Base-by-base conservation (phyloP, 1,140 invertebrate species). In the Microplitis demolitor region DNA sequence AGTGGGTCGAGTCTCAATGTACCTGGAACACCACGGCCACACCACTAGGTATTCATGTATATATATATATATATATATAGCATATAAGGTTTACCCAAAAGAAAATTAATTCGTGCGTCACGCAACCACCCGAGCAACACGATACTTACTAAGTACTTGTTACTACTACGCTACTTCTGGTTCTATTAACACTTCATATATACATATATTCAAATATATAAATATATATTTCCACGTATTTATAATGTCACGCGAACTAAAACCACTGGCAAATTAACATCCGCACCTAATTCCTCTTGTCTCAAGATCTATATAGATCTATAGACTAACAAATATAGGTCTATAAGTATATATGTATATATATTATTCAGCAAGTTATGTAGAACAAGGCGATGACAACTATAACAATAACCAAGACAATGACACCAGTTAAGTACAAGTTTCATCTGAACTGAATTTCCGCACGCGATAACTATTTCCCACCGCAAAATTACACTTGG, bases 81-180 rank as follows among this genome's bases (percentile, higher is more conserved):
- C 13, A 64, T 4, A 64, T 13, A 60, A 14, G 50, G n/a, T 13
- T 50, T 66, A 24, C 14, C 6, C 31, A 58, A 54, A 39, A 67
- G 45, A 67, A 67, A 72, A 72, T 72, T 72, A 72, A 72, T 72
- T 72, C 70, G 70, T 72, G 70, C 63, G 45, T 72, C 70, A 72
- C 70, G 70, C 70, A 66, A 71, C 53, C 50, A 11, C 34, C 39
- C 31, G 45, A 56, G 53, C 51, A 70, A 70, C 61, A 71, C 69
- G 61, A 62, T 51, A 64, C 62, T 58, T 11, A 31, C 14, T 45
- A 45, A 45, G 39, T 33, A 51, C 39, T 66, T 66, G 53, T 24
- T 14, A 33, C 39, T 45, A 45, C 5, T 45, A 45, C 11, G 39
- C 39, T 45, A 45, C 39, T 45, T 45, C 39, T 45, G 39, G 39